Percentiles rank a stretch among this genome's conserved stretches.
Conservation (phyloP, 2,888 invertebrate species). For the Hemithea aestivaria region DNA sequence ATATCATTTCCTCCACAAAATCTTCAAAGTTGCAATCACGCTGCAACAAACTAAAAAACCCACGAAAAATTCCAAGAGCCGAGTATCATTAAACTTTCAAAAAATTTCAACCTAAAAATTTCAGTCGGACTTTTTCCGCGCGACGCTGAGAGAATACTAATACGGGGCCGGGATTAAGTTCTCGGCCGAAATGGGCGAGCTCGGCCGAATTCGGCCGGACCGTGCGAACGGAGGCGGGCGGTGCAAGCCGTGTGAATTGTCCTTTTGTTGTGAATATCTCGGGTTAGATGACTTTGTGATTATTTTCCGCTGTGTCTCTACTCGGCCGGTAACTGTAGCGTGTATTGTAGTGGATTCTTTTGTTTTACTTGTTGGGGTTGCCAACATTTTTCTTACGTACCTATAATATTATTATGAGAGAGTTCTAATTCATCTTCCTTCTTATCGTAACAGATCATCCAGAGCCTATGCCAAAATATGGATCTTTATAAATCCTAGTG, state of each 20-base stretch:
- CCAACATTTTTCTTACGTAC: no score
- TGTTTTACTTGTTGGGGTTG: constrained; percentile 3
- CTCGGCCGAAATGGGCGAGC: constrained; percentile 30
- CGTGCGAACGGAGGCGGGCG: constrained; percentile 9
- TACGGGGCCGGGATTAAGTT: constrained; percentile 43
- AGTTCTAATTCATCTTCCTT: no score
- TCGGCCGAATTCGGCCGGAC: constrained; percentile 6
- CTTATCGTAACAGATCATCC: no score
- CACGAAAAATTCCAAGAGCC: constrained; percentile 9
- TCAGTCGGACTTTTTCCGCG: constrained; percentile 42
- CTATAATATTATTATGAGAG: no score
- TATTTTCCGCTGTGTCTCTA: constrained; percentile 15
- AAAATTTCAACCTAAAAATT: constrained; percentile 43
- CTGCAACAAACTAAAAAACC: constrained; percentile 11
- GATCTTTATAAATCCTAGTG: no score
- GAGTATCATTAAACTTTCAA: constrained; percentile 23
- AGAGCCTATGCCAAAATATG: no score
- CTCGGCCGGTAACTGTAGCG: constrained; percentile 4
- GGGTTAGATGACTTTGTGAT: constrained; percentile 21
- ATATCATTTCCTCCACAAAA: constrained; percentile 4
- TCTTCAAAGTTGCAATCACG: constrained; percentile 5
- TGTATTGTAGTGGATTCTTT: constrained; percentile 6
- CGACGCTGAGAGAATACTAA: constrained; percentile 48
- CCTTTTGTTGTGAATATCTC: constrained; percentile 22
- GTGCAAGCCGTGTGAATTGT: constrained; percentile 17